Percentiles rank a stretch among this genome's conserved stretches.
Evolutionary conservation across 2,888 invertebrate genomes (phyloP).

Genomic region (Leptothorax acervorum): DNA sequence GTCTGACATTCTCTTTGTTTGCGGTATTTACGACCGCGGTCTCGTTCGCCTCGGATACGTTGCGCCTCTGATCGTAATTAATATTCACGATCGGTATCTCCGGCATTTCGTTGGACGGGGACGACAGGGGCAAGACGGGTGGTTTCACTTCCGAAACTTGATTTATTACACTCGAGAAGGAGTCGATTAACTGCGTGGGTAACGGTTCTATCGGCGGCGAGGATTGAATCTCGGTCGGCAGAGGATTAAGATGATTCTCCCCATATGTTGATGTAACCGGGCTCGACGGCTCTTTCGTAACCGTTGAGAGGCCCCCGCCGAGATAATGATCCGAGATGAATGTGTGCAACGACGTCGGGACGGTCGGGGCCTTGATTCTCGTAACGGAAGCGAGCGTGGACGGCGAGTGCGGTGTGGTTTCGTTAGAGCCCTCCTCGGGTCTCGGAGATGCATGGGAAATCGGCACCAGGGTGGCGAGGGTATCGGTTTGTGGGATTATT

Average conservation of each 20-base stretch:
- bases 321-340: conserved; percentile 16
- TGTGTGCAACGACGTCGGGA: conserved; percentile 8
- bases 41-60: not conserved
- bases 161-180: conserved; percentile 80
- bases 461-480: not conserved
- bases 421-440: not conserved
- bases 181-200: conserved; percentile 77
- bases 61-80: conserved; percentile 33
- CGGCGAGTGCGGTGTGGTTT: not conserved
- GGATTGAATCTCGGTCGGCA: not conserved
- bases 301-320: not conserved
- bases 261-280: conserved; percentile 17
- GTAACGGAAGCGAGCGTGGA: conserved; percentile 17
- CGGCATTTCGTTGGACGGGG: conserved; percentile 57
- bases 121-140: conserved; percentile 68
- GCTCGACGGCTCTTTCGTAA: conserved; percentile 21
- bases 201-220: conserved; percentile 68
- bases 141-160: conserved; percentile 79
- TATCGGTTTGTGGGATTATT: conserved; percentile 15
- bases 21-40: not conserved
- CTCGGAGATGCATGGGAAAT: conserved; percentile 28
- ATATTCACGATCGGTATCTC: conserved; percentile 54
- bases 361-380: conserved; percentile 52
- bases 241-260: conserved; percentile 14
- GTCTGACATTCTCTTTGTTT: not conserved